Conservation (phyloP, 2,113 vertebrate species). For the Tragelaphus scriptus region DNA sequence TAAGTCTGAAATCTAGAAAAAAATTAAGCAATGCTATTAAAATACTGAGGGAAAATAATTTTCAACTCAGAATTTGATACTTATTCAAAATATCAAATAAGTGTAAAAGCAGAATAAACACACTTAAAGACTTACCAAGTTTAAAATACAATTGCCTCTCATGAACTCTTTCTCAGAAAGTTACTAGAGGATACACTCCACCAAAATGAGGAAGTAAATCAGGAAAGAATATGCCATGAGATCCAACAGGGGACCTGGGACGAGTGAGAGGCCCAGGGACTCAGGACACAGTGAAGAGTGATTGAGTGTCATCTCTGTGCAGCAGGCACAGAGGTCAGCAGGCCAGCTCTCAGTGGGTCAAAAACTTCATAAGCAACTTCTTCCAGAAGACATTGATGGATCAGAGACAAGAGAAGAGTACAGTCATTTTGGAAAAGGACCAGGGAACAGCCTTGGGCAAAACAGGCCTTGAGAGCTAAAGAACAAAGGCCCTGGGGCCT, state of each 20-base stretch:
- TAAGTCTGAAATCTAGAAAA: background rate
- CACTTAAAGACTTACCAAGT: background rate
- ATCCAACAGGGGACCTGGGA: background rate
- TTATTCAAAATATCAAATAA: slow-evolving; percentile 20
- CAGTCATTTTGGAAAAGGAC: background rate
- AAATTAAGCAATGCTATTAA: background rate
- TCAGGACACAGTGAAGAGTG: background rate
- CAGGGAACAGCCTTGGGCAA: background rate
- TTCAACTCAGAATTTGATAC: background rate
- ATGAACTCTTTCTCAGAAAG: background rate
- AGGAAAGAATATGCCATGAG: background rate
- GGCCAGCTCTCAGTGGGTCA: background rate
- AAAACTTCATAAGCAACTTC: background rate
- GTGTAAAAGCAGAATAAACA: background rate
- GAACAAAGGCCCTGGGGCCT: background rate
- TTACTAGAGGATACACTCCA: background rate
- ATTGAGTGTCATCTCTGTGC: background rate
- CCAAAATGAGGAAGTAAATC: background rate
- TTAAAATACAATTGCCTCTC: background rate
- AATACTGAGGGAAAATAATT: background rate
- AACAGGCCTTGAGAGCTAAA: background rate
- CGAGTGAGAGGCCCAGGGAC: background rate
- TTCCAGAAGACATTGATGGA: slow-evolving; percentile 3
- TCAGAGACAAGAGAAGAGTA: background rate
- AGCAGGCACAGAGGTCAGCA: background rate